Conservation (phyloP, 2,888 invertebrate genomes). For the Gandaritis pyraliata region DNA sequence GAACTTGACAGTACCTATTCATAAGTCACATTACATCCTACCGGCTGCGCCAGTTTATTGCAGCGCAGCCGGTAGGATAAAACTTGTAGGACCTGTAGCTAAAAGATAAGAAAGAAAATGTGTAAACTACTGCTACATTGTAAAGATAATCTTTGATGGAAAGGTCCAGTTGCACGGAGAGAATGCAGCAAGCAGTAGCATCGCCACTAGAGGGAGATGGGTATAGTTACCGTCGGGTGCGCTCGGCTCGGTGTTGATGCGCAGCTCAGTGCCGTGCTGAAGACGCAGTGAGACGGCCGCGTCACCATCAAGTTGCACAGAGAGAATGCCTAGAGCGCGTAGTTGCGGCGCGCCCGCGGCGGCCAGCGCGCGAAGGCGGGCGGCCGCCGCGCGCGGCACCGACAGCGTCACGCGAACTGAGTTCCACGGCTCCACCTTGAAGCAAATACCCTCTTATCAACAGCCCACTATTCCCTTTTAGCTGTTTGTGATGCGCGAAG, state of each 20-base stretch:
- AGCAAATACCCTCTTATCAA: background rate
- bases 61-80: too few species aligned
- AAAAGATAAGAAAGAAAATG: too few species aligned
- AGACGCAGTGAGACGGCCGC: constrained; percentile 89
- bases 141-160: too few species aligned
- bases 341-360: constrained; percentile 95
- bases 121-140: too few species aligned
- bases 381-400: constrained; percentile 97
- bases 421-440: constrained; percentile 97
- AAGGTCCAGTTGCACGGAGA: too few species aligned
- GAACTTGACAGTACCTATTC: background rate
- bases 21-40: too few species aligned
- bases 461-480: background rate
- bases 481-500: too few species aligned
- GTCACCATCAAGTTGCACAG: constrained; percentile 97
- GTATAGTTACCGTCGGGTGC: constrained; percentile 31
- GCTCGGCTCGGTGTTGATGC: constrained; percentile 65
- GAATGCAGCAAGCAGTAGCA: too few species aligned
- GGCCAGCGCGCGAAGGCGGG: constrained; percentile 95
- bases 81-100: too few species aligned
- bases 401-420: constrained; percentile 98
- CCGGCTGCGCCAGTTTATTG: too few species aligned
- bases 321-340: constrained; percentile 96
- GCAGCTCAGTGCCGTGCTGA: constrained; percentile 79
- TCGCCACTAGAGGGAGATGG: background rate